Conservation (phyloP, 2,797 vertebrate genomes). For the Neopelma chrysocephalum region DNA sequence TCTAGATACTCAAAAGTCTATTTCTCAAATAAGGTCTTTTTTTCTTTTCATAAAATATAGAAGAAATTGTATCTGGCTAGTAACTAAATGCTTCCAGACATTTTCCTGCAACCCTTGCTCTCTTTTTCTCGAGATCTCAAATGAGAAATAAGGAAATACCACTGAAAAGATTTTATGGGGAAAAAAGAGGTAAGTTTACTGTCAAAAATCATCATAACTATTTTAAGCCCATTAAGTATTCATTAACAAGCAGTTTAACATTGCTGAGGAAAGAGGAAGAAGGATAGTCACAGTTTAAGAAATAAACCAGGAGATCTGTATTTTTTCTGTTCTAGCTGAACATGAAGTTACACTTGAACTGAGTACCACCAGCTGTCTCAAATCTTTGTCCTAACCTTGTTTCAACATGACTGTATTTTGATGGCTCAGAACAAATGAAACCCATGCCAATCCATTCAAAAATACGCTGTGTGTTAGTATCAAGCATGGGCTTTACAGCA, state of each 20-base stretch:
- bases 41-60: neutral
- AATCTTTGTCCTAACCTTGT: neutral
- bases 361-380: neutral
- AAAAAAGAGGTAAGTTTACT: neutral
- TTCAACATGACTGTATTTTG: neutral
- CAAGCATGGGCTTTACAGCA: accelerated
- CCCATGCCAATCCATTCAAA: neutral
- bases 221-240: neutral
- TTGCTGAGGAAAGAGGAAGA: neutral
- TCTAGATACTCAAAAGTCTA: neutral
- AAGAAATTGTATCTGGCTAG: neutral
- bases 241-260: neutral
- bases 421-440: neutral
- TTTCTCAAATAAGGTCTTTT: neutral
- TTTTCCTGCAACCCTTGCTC: neutral
- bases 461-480: accelerated
- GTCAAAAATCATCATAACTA: neutral
- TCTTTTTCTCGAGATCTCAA: neutral
- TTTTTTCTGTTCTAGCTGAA: neutral
- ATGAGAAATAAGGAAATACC: neutral
- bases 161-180: neutral
- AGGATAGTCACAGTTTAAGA: neutral
- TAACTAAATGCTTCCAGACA: neutral
- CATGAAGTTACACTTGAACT: neutral
- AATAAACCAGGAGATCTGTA: neutral